Evolutionary conservation across 1,140 invertebrate genomes (phyloP).

Genomic region (Drosophila pachea): DNA sequence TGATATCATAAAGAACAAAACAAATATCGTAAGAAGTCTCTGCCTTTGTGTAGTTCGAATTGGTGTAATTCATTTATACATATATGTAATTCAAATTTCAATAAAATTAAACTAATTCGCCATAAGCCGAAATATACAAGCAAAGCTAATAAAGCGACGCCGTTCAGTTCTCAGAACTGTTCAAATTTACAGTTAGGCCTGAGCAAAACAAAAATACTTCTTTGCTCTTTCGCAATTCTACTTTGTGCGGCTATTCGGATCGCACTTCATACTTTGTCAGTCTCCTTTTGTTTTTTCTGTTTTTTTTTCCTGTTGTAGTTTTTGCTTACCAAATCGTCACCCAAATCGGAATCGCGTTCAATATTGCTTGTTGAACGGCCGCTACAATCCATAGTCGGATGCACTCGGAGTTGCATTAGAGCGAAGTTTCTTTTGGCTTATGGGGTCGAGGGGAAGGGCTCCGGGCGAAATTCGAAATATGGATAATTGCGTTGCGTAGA

Average conservation of each 20-base stretch:
- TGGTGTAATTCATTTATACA: too few relatives aligned
- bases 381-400: constrained; percentile 76
- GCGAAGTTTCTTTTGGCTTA: constrained; percentile 21
- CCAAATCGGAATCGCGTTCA: constrained; percentile 76
- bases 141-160: too few relatives aligned
- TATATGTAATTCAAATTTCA: not conserved
- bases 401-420: constrained; percentile 75
- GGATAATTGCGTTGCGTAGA: constrained; percentile 15
- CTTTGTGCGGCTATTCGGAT: not conserved
- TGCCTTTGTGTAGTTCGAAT: too few relatives aligned
- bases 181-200: too few relatives aligned
- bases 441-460: not conserved
- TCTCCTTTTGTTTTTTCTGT: not conserved
- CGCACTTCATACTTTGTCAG: not conserved
- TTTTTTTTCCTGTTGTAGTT: not conserved
- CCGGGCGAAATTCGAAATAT: constrained; percentile 11
- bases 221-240: too few relatives aligned
- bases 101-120: not conserved
- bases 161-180: too few relatives aligned
- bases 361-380: constrained; percentile 71
- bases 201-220: too few relatives aligned
- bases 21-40: not conserved
- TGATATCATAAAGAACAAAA: not conserved
- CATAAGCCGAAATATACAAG: too few relatives aligned
- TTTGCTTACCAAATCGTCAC: constrained; percentile 74